Evolutionary conservation across 2,888 invertebrate genomes (phyloP).

Genomic region (Ectobius pallidus): DNA sequence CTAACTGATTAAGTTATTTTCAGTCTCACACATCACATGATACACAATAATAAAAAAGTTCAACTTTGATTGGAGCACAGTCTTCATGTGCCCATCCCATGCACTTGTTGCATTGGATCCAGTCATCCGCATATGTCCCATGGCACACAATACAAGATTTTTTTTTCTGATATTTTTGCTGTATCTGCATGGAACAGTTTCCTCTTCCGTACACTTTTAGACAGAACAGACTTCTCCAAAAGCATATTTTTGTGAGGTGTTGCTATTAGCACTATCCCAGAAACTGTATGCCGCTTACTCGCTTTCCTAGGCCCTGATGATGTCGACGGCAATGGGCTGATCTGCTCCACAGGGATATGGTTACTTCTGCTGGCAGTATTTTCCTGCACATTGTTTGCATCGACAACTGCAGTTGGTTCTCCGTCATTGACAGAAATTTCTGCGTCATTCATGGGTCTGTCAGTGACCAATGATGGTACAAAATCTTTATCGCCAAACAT

Average conservation of each 20-base stretch:
- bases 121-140: neutral
- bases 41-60: too few relatives aligned
- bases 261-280: neutral
- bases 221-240: neutral
- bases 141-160: neutral
- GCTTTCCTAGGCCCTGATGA: neutral
- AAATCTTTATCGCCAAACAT: neutral
- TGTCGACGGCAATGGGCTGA: neutral
- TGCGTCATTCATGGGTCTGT: neutral
- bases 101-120: neutral
- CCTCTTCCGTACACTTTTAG: neutral
- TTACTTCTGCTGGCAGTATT: too few relatives aligned
- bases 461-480: too few relatives aligned
- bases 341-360: too few relatives aligned
- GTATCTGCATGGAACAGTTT: neutral
- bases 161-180: neutral
- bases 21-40: too few relatives aligned
- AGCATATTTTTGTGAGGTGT: neutral
- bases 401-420: neutral
- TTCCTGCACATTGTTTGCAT: neutral
- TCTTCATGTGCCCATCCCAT: neutral
- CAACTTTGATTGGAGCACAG: neutral
- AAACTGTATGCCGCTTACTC: neutral
- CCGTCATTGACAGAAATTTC: neutral
- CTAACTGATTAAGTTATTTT: too few relatives aligned